phyloP scores from a whole-genome alignment of 1,140 invertebrate species.

The Forficula auricularia region DNA sequence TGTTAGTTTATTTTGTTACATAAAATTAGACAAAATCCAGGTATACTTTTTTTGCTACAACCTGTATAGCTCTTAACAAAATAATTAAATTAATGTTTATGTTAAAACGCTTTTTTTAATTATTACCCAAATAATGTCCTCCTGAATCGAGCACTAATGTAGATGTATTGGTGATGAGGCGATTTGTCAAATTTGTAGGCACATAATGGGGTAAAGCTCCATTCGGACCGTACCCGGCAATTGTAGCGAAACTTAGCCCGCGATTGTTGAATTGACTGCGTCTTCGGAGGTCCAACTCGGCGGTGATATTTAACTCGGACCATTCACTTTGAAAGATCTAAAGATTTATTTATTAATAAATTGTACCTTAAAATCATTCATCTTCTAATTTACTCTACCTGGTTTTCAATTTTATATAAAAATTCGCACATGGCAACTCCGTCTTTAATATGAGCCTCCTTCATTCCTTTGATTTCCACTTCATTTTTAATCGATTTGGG shows the following conservation, averaged over 20 bases:
- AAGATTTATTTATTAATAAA: too few species aligned
- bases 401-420: conserved; percentile 40
- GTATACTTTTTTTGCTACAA: too few species aligned
- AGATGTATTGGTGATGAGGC: conserved; percentile 37
- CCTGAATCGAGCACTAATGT: conserved; percentile 36
- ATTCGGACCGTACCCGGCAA: conserved; percentile 75
- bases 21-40: too few species aligned
- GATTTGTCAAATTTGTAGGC: conserved; percentile 52
- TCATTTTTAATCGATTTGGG: conserved; percentile 74
- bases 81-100: too few species aligned
- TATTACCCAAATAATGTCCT: conserved; percentile 35
- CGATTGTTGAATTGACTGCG: conserved; percentile 46
- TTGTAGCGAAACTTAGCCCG: conserved; percentile 70
- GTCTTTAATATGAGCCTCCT: conserved; percentile 61
- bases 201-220: conserved; percentile 83
- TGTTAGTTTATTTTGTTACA: too few species aligned
- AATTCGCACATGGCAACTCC: conserved; percentile 84
- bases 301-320: conserved; percentile 49
- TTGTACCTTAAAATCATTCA: too few species aligned
- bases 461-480: conserved; percentile 75
- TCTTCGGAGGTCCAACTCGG: conserved; percentile 43
- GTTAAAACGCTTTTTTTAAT: too few species aligned
- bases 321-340: conserved; percentile 34
- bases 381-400: conserved; percentile 28
- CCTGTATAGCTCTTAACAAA: too few species aligned